These are phyloP conservation scores for Myotis myotis DNA, from an alignment of 2,797 vertebrate species.

Conservation along the genomic window DNA sequence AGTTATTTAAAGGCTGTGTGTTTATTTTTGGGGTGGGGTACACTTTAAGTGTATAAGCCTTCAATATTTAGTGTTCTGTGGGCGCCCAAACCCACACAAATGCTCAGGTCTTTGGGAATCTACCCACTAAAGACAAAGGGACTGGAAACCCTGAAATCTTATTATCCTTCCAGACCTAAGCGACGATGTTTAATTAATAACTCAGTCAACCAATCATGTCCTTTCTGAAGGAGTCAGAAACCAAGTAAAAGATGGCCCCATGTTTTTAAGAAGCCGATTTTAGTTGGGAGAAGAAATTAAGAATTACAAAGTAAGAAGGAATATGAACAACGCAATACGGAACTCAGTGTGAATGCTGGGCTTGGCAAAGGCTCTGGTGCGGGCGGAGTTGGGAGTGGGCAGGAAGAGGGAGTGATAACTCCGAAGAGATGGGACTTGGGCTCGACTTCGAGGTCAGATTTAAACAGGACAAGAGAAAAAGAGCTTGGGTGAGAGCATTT, in stretches of 20 bases:
- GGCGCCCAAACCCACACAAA: background rate
- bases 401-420: background rate
- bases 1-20: background rate
- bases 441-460: background rate
- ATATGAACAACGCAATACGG: background rate
- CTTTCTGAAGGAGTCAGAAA: conserved; percentile 29
- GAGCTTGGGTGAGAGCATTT: background rate
- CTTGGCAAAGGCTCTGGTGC: background rate
- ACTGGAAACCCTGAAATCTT: background rate
- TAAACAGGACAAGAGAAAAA: background rate
- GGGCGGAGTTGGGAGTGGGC: background rate
- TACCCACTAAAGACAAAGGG: background rate
- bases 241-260: background rate
- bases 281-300: background rate
- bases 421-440: background rate
- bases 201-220: background rate
- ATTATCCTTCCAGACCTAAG: background rate
- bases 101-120: background rate
- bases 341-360: background rate
- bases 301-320: background rate
- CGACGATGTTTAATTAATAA: background rate
- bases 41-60: background rate
- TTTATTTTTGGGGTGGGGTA: background rate
- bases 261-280: background rate
- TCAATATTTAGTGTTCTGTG: background rate